A percentile compares a stretch with the other conserved stretches of the same genome.
Conservation (phyloP, 2,797 vertebrate genomes). For the Artibeus lituratus region DNA sequence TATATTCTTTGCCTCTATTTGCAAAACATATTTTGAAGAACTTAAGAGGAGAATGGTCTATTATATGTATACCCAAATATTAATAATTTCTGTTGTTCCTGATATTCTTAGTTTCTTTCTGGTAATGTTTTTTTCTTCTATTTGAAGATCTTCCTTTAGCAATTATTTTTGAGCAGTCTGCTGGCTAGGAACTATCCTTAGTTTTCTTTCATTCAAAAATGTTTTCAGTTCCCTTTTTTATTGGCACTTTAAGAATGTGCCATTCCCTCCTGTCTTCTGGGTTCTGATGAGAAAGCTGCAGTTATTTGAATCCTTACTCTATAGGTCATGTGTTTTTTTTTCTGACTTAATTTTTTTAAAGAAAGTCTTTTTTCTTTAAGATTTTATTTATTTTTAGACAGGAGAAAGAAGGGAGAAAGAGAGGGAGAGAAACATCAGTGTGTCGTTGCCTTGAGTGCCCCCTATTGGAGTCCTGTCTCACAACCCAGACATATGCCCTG, state of each 20-base stretch:
- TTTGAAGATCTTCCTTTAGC: background rate
- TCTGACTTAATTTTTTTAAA: background rate
- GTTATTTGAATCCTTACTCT: background rate
- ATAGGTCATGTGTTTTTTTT: background rate
- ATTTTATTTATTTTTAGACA: too few species aligned
- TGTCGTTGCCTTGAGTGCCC: too few species aligned
- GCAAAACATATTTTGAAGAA: constrained; percentile 2
- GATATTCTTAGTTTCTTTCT: background rate
- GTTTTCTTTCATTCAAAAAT: constrained; percentile 31
- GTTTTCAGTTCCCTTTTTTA: background rate
- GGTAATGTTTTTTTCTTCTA: background rate
- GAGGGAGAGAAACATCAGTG: too few species aligned
- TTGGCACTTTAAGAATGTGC: background rate
- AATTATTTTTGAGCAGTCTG: background rate
- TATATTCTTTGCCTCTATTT: background rate
- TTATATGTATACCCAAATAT: background rate
- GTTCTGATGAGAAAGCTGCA: background rate
- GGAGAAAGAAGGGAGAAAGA: too few species aligned
- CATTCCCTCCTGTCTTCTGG: background rate
- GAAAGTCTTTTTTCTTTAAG: too few species aligned
- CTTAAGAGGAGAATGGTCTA: background rate
- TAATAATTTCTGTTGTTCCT: background rate
- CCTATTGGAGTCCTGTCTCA: too few species aligned
- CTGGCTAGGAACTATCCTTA: background rate
- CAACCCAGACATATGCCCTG: too few species aligned